Evolutionary conservation across 2,888 invertebrate species (phyloP), one percentile per base, ranked within the genome.

Genomic region (Cryptocephalus primarius): DNA sequence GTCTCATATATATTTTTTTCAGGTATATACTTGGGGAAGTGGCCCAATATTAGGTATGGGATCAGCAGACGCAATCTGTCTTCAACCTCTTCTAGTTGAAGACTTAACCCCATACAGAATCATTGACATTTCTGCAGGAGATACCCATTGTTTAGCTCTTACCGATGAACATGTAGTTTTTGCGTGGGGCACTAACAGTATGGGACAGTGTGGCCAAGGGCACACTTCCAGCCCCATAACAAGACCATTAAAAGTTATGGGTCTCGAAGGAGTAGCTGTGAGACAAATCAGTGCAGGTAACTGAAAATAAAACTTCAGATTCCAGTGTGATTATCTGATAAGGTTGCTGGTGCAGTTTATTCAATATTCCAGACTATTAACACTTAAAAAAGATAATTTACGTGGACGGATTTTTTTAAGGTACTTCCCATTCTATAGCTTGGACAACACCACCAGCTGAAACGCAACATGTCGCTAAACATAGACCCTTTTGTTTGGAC

Each of bases 171-270:
- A 71, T 51, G 69, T 71, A 49, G 72, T 74, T 1, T 77, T 72
- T 62, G 75, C 77, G 0, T 78, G 78, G 78, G 78, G 81, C n/a
- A 75, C 75, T 54, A 81, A 80, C 61, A 74, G 76, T 1, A 77
- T 78, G 76, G 80, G 80, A 1, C 79, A 80, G 61, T 80, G 80
- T 64, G 81, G 81, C 0, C 76, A 76, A 55, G 79, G 80, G 3
- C 78, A 79, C 61, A 72, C 74, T 1, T 75, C 75, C 34, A 76
- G 76, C 48, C 79, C 79, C 4, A 69, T 80, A 4, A 71, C 74
- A 1, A 64, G 75, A 43, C 80, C 80, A 1, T 65, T 72, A 39
- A 75, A 75, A 60, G 78, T 80, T 1, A 61, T 74, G 31, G 77
- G 77, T 1, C 58, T 80, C 13, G 75, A 74, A 22, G 75, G 75